Conservation (phyloP, 2,888 invertebrate species). For the Meghimatium bilineatum region DNA sequence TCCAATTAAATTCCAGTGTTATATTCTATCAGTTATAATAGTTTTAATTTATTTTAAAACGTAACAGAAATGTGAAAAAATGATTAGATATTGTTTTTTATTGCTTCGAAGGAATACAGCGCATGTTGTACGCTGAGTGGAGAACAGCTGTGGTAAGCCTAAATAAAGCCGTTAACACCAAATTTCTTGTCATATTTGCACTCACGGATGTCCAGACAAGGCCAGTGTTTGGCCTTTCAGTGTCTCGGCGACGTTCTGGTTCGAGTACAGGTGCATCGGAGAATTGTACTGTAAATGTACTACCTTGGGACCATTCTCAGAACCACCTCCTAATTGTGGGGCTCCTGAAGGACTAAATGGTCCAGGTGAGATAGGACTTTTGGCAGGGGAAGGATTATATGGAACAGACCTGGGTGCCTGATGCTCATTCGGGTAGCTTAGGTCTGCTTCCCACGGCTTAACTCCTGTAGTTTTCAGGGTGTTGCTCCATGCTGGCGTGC, state of each 20-base stretch:
- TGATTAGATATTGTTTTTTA: too few species aligned
- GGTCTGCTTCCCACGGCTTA: slow-evolving; percentile 56
- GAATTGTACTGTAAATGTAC: slow-evolving; percentile 77
- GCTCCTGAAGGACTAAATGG: slow-evolving; percentile 52
- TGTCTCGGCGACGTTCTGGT: slow-evolving; percentile 71
- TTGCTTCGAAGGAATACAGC: too few species aligned
- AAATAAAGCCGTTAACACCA: neutral
- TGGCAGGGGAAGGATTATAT: slow-evolving; percentile 42
- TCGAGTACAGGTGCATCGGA: slow-evolving; percentile 75
- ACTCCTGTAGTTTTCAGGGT: slow-evolving; percentile 58
- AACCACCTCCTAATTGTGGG: slow-evolving; percentile 21
- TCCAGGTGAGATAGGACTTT: slow-evolving; percentile 52
- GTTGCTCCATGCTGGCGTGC: slow-evolving; percentile 61
- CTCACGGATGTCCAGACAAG: slow-evolving; percentile 55
- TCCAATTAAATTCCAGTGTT: too few species aligned
- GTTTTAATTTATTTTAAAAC: too few species aligned
- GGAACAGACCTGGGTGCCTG: slow-evolving; percentile 52
- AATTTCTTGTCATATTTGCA: slow-evolving; percentile 10
- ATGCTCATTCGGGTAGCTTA: slow-evolving; percentile 47
- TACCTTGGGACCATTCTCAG: slow-evolving; percentile 62
- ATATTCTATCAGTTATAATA: too few species aligned
- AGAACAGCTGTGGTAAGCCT: too few species aligned
- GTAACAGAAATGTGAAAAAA: too few species aligned
- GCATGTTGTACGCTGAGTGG: too few species aligned
- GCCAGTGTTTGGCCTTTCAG: slow-evolving; percentile 70